These are phyloP conservation scores for Apamea crenata DNA, from an alignment of 2,888 invertebrate species.

Conservation along the genomic window DNA sequence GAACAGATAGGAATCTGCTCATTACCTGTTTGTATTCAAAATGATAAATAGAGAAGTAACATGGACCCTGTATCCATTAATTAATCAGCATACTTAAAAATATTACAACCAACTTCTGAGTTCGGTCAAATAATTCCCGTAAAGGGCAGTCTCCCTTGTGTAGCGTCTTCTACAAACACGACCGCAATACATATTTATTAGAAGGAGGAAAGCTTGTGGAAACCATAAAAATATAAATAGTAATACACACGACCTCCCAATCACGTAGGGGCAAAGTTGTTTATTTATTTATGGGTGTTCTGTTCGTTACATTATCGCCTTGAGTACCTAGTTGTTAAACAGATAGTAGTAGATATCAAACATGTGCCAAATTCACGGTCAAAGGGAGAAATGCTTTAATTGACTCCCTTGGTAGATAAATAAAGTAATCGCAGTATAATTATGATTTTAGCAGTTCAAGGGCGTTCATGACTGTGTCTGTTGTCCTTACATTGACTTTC, in stretches of 20 bases:
- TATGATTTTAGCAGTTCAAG: not conserved
- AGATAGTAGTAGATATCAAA: slow-evolving; percentile 4
- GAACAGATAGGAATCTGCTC: not conserved
- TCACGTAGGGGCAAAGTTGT: slow-evolving; percentile 32
- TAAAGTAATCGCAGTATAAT: not conserved
- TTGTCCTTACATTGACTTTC: too few relatives aligned
- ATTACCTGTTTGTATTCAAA: not conserved
- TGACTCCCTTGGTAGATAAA: not conserved
- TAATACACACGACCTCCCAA: slow-evolving; percentile 40
- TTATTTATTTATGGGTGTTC: slow-evolving; percentile 41
- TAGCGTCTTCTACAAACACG: slow-evolving; percentile 43
- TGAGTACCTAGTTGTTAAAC: not conserved
- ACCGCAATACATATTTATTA: slow-evolving; percentile 61
- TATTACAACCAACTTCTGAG: slow-evolving; percentile 10
- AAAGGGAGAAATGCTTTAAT: not conserved
- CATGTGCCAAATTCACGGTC: slow-evolving; percentile 1
- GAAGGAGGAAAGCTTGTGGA: slow-evolving; percentile 29
- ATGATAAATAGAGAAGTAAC: not conserved
- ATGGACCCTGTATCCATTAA: not conserved
- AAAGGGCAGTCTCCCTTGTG: slow-evolving; percentile 46
- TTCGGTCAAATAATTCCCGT: slow-evolving; percentile 40
- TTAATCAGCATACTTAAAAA: slow-evolving; percentile 29
- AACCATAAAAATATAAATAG: slow-evolving; percentile 53
- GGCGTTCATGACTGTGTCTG: not conserved
- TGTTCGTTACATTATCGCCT: slow-evolving; percentile 14